Conservation (phyloP, 2,888 invertebrate genomes). For the Nomada hirtipes region DNA sequence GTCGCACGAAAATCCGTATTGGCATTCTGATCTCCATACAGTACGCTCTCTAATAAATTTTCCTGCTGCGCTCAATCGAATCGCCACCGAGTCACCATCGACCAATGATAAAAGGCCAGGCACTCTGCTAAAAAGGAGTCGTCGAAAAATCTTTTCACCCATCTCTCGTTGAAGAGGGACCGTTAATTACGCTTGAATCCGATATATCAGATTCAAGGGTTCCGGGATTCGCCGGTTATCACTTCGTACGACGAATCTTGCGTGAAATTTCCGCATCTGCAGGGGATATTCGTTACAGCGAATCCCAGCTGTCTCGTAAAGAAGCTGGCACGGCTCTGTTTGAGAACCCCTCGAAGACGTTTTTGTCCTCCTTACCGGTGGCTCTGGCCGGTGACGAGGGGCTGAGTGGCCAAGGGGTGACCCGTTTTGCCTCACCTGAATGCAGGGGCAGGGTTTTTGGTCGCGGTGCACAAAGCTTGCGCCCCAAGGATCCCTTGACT, state of each 20-base stretch:
- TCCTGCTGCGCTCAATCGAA: no score
- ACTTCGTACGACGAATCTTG: not conserved
- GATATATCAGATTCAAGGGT: no score
- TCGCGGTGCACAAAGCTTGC: conserved; percentile 74
- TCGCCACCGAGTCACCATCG: no score
- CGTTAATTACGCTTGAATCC: no score
- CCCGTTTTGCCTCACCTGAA: conserved; percentile 76
- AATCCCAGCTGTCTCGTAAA: conserved; percentile 35
- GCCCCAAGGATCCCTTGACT: conserved; percentile 80
- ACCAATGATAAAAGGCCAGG: no score
- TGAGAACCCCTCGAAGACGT: conserved; percentile 80
- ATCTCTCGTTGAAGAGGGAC: no score
- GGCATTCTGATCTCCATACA: no score
- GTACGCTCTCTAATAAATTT: no score
- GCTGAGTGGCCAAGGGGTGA: conserved; percentile 68
- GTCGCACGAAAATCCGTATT: no score
- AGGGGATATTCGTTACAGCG: conserved; percentile 23
- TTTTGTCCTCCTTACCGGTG: conserved; percentile 74
- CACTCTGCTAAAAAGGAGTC: no score
- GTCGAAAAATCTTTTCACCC: no score
- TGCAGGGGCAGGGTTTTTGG: conserved; percentile 72
- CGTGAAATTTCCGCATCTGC: conserved; percentile 17
- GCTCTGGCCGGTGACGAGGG: conserved; percentile 50
- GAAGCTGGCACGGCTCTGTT: conserved; percentile 52
- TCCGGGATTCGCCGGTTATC: not conserved